These are phyloP conservation scores for Exephanes ischioxanthus DNA, from an alignment of 2,888 invertebrate genomes.

Conservation along the genomic window DNA sequence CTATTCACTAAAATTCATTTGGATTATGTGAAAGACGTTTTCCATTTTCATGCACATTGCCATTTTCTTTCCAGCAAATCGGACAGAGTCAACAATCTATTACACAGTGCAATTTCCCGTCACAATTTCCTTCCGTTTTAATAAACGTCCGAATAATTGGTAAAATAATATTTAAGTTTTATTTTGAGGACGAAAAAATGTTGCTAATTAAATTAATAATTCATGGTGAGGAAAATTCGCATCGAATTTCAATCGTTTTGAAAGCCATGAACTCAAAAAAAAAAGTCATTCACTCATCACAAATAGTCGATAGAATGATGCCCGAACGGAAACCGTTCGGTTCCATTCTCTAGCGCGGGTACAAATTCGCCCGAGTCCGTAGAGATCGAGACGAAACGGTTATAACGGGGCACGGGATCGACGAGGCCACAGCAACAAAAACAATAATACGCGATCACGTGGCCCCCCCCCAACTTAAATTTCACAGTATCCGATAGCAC, in stretches of 20 bases:
- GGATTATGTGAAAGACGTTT: neutral
- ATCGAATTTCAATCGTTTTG: too few species aligned
- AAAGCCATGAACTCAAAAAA: too few species aligned
- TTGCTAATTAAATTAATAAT: too few species aligned
- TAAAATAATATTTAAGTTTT: too few species aligned
- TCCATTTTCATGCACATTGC: neutral
- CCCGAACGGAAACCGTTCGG: neutral
- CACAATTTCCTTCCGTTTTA: neutral
- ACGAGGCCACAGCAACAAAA: slow-evolving; percentile 4
- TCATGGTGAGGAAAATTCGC: too few species aligned
- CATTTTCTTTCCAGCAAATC: neutral
- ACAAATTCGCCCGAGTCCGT: neutral
- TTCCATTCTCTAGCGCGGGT: neutral
- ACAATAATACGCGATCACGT: slow-evolving; percentile 18
- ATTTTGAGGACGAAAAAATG: too few species aligned
- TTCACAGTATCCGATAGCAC: neutral
- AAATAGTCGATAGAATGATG: neutral
- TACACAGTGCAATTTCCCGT: neutral
- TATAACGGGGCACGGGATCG: slow-evolving; percentile 1
- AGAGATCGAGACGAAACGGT: neutral
- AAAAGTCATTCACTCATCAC: neutral
- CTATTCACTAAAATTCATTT: neutral
- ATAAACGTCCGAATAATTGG: too few species aligned
- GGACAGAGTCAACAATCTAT: neutral
- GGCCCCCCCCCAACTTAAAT: neutral